Conservation (phyloP, 1,140 invertebrate species). For the Diachasmimorpha longicaudata region DNA sequence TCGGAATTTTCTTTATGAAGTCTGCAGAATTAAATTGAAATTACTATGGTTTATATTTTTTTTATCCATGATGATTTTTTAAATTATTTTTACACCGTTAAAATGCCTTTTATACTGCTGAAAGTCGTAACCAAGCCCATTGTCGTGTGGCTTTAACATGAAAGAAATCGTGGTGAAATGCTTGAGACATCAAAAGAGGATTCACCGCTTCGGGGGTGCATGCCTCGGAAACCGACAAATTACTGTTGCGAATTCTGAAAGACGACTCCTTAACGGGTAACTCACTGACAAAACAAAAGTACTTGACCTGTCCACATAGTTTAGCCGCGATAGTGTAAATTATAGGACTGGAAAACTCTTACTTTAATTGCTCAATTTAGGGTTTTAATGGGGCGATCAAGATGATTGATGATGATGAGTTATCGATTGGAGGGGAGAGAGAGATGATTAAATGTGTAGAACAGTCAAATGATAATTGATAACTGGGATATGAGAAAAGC, state of each 20-base stretch:
- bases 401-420: too few species aligned
- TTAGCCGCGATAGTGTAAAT: not conserved
- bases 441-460: too few species aligned
- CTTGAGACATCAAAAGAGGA: not conserved
- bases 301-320: not conserved
- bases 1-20: not conserved
- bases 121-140: not conserved
- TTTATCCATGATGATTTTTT: not conserved
- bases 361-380: not conserved
- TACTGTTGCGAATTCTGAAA: not conserved
- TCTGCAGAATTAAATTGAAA: not conserved
- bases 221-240: not conserved
- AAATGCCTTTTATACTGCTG: not conserved
- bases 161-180: not conserved
- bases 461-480: too few species aligned
- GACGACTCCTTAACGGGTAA: not conserved
- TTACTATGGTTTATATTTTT: not conserved
- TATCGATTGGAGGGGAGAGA: too few species aligned
- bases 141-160: not conserved
- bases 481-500: too few species aligned
- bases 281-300: not conserved
- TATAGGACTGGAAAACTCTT: not conserved
- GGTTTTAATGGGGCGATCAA: not conserved
- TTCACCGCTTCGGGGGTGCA: not conserved
- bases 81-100: not conserved